Evolutionary conservation across 2,113 vertebrate species (phyloP).

Genomic region (Centrocercus urophasianus): DNA sequence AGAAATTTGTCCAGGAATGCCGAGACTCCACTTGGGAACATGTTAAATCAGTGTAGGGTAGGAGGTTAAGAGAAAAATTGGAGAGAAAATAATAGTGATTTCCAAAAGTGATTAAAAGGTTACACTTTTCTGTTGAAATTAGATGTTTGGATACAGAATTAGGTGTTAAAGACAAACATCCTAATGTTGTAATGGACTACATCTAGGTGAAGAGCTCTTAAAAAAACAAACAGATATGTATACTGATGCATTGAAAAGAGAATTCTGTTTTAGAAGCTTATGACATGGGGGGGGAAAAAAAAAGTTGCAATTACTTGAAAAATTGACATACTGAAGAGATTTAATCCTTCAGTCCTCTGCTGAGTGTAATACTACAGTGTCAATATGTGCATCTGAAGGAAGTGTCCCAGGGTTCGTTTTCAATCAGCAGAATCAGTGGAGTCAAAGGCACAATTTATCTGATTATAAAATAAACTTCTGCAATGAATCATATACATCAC

Average conservation of each 20-base stretch:
- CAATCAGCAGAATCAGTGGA: not conserved
- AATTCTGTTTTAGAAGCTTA: not conserved
- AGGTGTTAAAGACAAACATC: not conserved
- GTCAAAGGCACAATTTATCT: not conserved
- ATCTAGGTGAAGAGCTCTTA: not conserved
- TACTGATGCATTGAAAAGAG: not conserved
- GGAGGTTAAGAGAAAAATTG: fast-evolving
- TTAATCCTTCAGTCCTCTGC: not conserved
- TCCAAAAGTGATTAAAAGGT: not conserved
- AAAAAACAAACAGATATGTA: fast-evolving
- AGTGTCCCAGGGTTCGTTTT: not conserved
- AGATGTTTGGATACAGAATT: not conserved
- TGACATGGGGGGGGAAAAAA: fast-evolving
- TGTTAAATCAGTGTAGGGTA: not conserved
- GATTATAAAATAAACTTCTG: not conserved
- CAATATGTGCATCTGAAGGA: not conserved
- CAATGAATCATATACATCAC: not conserved
- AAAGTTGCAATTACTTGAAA: not conserved
- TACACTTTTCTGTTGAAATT: not conserved
- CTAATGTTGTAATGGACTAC: not conserved
- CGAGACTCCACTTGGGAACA: not conserved
- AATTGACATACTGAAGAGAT: not conserved
- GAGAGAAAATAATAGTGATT: fast-evolving
- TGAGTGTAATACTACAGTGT: not conserved
- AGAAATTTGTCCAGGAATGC: not conserved